Evolutionary conservation across 2,797 vertebrate species (phyloP).

Genomic region (Mycteria americana): DNA sequence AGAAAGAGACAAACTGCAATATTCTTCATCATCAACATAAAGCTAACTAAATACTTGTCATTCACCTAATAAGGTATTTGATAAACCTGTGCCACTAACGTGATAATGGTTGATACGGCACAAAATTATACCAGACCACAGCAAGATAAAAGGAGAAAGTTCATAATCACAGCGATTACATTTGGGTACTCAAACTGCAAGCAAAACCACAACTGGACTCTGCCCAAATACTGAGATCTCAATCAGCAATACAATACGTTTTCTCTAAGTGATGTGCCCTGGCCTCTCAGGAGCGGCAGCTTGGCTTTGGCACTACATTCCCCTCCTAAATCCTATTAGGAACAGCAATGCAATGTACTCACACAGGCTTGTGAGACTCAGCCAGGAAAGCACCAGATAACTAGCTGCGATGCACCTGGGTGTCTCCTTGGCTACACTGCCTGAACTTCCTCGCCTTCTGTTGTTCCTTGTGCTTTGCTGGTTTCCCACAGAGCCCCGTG

Average conservation of each 20-base stretch:
- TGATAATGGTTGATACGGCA: neutral
- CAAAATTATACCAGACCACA: neutral
- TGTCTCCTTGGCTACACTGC: conserved; percentile 29
- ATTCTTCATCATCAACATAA: neutral
- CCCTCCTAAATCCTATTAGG: neutral
- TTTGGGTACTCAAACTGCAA: neutral
- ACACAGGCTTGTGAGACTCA: neutral
- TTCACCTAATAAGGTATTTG: neutral
- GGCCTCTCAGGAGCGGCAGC: neutral
- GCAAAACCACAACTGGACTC: neutral
- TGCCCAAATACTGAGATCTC: neutral
- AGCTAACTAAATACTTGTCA: neutral
- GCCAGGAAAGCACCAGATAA: conserved; percentile 13
- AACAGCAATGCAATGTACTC: neutral
- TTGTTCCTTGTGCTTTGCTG: neutral
- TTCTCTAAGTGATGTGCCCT: neutral
- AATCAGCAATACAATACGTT: neutral
- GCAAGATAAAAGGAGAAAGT: neutral
- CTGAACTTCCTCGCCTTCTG: conserved; percentile 26
- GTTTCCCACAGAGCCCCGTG: conserved; percentile 18
- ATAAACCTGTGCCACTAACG: neutral
- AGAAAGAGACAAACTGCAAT: neutral
- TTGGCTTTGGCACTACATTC: neutral
- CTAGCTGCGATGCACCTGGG: neutral
- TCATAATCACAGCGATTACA: neutral